Evolutionary conservation across 2,113 vertebrate species (phyloP).

Genomic region (Amazona vittata): DNA sequence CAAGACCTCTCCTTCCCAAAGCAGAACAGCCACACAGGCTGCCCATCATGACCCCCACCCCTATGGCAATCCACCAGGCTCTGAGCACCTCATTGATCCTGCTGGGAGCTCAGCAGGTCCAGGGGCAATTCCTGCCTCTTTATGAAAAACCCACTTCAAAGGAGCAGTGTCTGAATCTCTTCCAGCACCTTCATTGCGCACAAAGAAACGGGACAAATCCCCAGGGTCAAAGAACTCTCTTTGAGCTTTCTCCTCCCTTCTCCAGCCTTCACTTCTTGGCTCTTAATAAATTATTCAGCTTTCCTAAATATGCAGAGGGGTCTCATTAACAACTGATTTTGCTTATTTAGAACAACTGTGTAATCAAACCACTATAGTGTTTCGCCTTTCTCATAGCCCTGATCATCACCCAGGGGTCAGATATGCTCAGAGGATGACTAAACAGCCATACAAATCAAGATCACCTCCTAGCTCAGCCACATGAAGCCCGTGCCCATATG

Average conservation of each 20-base stretch:
- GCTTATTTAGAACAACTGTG: conserved; percentile 71
- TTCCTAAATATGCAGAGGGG: conserved; percentile 68
- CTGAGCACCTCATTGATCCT: not conserved
- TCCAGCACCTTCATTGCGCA: not conserved
- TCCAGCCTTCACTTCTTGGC: conserved; percentile 14
- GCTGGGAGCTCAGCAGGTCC: not conserved
- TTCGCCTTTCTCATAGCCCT: conserved; percentile 23
- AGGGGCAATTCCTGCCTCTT: not conserved
- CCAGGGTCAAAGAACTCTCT: not conserved
- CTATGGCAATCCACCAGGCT: too few relatives aligned
- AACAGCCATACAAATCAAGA: not conserved
- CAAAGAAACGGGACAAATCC: not conserved
- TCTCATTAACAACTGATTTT: conserved; percentile 73
- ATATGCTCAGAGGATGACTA: not conserved
- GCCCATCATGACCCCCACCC: not conserved
- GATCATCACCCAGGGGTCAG: not conserved
- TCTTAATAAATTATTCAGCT: conserved; percentile 66
- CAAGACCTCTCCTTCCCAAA: not conserved
- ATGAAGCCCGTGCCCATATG: fast-evolving
- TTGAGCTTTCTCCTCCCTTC: not conserved
- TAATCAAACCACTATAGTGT: conserved; percentile 63
- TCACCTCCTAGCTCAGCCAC: not conserved
- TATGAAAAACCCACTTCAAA: not conserved
- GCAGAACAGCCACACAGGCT: fast-evolving
- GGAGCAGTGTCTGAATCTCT: not conserved